Base-by-base conservation (phyloP, 1,140 invertebrate genomes). In the Papilio helenus region DNA sequence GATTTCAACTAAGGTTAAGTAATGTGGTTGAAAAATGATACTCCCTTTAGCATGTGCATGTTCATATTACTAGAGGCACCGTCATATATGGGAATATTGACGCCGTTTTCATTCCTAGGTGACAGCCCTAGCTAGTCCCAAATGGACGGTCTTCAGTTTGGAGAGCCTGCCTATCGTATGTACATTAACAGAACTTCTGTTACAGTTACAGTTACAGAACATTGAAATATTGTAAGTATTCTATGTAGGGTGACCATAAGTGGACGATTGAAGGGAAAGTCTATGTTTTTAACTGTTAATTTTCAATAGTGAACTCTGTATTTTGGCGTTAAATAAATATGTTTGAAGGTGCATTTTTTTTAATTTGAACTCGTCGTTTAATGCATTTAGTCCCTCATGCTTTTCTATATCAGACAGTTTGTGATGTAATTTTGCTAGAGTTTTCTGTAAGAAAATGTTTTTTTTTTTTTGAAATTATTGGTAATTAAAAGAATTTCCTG, bases 161-260 rank as follows among this genome's bases (percentile, higher is more conserved):
- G 10, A 23, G 72, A 74, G n/a, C 44, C 4, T 29, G n/a, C 29
- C 61, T 68, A 29, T 34, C n/a, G 44, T 14, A 51, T 8, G 44
- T 74, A 20, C 20, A 74, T 26, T 68, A 16, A 29, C 61, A 68
- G 10, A 18, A 9, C 39, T 46, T 44, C 42, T 16, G 39, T 14
- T 74, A 74, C 44, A 0, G 26, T n/a, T 46, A 20, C 42, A 4
- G 39, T 14, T 74, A 74, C 44, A 0, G 26, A 44, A 44, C 42
- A 16, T 5, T 29, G 72, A 74, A 74, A 74, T 74, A 74, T 74
- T 26, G 72, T 49, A 44, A 44, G n/a, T 10, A 29, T 46, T 10
- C 3, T 18, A 49, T 42, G 20, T 73, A 73, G 39, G 10, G 20
- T 73, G 16, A 46, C 42, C 39, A 73, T 39, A 4, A 18, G 23